Evolutionary conservation across 2,113 vertebrate genomes (phyloP).

Genomic region (Rousettus leschenaultii): DNA sequence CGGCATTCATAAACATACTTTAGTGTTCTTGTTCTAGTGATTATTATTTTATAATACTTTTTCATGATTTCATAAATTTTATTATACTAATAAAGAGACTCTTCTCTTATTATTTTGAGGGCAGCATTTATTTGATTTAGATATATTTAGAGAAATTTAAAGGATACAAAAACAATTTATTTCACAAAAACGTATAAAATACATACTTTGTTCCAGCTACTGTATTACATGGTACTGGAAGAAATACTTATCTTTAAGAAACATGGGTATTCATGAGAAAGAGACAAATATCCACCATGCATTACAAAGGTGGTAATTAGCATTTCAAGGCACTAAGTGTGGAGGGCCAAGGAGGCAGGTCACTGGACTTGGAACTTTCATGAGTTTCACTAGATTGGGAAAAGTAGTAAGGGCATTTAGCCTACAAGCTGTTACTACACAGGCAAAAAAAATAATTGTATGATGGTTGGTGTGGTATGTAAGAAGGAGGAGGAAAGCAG

Average conservation of each 20-base stretch:
- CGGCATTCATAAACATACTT: background rate
- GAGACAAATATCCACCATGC: background rate
- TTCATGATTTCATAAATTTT: background rate
- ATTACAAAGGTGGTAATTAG: background rate
- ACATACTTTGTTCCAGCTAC: background rate
- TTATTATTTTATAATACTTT: background rate
- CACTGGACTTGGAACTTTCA: background rate
- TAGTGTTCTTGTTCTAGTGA: background rate
- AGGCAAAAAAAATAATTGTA: background rate
- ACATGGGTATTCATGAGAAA: background rate
- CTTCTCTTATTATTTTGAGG: background rate
- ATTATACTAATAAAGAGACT: background rate
- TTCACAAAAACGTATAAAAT: background rate
- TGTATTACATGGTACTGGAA: background rate
- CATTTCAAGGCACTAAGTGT: background rate
- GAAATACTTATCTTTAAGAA: background rate
- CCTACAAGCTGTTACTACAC: background rate
- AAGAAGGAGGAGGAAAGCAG: background rate
- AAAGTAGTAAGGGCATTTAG: fast-evolving
- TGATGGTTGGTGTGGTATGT: background rate
- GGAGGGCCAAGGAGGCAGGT: fast-evolving
- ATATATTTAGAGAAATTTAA: background rate
- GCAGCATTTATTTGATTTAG: background rate
- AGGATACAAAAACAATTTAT: background rate
- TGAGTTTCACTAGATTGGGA: background rate